These are phyloP conservation scores for Cheumatopsyche charites DNA, from an alignment of 1,140 invertebrate genomes.

Conservation along the genomic window DNA sequence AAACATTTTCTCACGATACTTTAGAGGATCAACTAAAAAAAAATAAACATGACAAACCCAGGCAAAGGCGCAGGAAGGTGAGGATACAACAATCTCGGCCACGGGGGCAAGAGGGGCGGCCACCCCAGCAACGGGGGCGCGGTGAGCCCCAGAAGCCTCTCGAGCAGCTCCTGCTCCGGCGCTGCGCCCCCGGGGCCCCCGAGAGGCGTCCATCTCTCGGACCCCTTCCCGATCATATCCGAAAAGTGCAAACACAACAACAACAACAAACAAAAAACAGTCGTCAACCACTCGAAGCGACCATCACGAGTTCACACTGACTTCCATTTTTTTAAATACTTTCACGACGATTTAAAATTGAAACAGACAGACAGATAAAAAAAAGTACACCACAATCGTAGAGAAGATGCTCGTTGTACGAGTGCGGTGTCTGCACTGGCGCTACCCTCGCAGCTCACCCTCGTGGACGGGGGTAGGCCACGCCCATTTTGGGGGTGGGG, in stretches of 20 bases:
- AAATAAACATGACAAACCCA: conserved; percentile 27
- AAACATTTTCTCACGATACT: no score
- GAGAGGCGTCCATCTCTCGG: conserved; percentile 36
- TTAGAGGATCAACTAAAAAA: no score
- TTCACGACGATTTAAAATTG: no score
- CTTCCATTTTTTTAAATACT: no score
- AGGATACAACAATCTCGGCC: conserved; percentile 45
- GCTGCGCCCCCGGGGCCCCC: conserved; percentile 15
- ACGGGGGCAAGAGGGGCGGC: conserved; percentile 45
- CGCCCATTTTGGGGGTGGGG: conserved; percentile 20
- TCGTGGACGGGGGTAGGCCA: not conserved
- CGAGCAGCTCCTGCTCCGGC: conserved; percentile 44
- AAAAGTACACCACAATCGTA: no score
- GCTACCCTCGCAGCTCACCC: conserved; percentile 8
- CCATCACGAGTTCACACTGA: conserved; percentile 27
- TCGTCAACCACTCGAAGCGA: no score
- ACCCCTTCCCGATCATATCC: conserved; percentile 44
- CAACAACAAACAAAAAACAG: not conserved
- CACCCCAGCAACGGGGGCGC: conserved; percentile 45
- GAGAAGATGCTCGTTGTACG: conserved; percentile 51
- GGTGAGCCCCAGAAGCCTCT: conserved; percentile 39
- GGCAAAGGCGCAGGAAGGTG: conserved; percentile 42
- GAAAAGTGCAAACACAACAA: not conserved
- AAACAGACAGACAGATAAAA: no score
- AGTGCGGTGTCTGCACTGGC: conserved; percentile 42